Percentiles rank a stretch among this genome's conserved stretches.
These are phyloP conservation scores for Erythrolamprus reginae DNA, from an alignment of 2,113 vertebrate species.

Conservation along the genomic window DNA sequence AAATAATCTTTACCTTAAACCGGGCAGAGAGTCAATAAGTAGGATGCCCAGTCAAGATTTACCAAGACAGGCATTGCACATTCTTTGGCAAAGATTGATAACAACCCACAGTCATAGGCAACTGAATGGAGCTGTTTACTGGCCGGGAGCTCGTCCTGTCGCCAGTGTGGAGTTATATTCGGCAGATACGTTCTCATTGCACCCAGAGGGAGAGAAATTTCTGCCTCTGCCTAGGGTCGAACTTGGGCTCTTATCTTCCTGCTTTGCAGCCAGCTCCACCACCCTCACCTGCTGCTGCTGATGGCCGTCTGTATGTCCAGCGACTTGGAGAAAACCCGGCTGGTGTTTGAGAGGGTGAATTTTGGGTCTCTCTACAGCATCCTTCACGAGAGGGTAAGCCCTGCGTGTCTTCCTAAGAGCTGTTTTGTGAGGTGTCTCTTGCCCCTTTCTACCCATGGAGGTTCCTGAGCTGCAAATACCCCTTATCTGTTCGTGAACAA, in stretches of 20 bases:
- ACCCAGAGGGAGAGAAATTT: no score
- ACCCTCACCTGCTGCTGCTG: constrained; percentile 72
- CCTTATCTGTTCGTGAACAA: not conserved
- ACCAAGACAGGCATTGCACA: no score
- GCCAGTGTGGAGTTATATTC: no score
- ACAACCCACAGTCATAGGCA: no score
- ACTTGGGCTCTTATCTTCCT: not conserved
- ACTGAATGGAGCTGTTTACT: no score
- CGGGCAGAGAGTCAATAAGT: no score
- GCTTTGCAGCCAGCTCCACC: constrained; percentile 65
- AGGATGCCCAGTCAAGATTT: no score
- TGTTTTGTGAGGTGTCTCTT: not conserved
- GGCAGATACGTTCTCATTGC: no score
- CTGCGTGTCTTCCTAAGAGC: not conserved
- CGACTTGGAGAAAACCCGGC: constrained; percentile 64
- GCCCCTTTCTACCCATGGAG: not conserved
- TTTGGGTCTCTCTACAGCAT: constrained; percentile 72
- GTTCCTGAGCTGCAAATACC: not conserved
- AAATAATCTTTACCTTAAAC: no score
- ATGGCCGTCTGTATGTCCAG: constrained; percentile 71
- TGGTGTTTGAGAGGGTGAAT: constrained; percentile 71
- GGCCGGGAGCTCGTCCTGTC: no score
- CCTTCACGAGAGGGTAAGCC: constrained; percentile 72
- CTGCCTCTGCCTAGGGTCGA: no score
- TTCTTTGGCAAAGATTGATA: no score